Evolutionary conservation across 2,797 vertebrate genomes (phyloP), one percentile per base, ranked within the genome.

Genomic region (Chaunax sp.): DNA sequence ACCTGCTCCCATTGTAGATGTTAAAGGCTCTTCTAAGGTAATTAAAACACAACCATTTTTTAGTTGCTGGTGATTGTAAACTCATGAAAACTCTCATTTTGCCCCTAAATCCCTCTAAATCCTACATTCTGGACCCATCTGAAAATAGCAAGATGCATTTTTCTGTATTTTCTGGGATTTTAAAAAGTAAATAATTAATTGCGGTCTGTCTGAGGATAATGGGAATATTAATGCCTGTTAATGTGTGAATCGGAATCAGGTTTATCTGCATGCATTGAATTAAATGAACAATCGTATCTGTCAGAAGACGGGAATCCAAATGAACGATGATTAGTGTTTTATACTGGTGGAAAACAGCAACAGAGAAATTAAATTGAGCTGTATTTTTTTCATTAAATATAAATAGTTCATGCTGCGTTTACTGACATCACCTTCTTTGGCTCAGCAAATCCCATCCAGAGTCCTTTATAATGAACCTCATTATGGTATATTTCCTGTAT

Each of bases 401-500:
- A 18, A 44, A 45, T 13, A 41, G 15, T 33, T 50, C 8, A 25
- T 44, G 3, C 18, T 55, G 18, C 50, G 7, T 13, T 40, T 3
- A 3, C 38, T 40, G 28, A 15, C 20, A 60, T 67, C 53, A 25
- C 47, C 58, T n/a, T 20, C 37, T 19, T 61, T 63, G 51, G 37
- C 41, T 67, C 53, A 56, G 30, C 26, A 59, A 51, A 58, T 52
- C 47, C 6, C 12, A 28, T 41, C 33, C 59, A 38, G 22, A 49
- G 11, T 57, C 33, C 30, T 53, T 37, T 46, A 45, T 79, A 69
- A 77, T 57, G 30, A 71, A 70, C 53, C 56, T 83, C 54, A 62
- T 79, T 80, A 80, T 37, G 55, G 50, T 63, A 54, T 28, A 62
- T 58, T 44, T 77, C 22, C 41, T 43, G 14, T 35, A 49, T 26